A percentile compares a stretch with the other conserved stretches of the same genome.
Conservation (phyloP, 2,797 vertebrate genomes). For the Anniella stebbinsi region DNA sequence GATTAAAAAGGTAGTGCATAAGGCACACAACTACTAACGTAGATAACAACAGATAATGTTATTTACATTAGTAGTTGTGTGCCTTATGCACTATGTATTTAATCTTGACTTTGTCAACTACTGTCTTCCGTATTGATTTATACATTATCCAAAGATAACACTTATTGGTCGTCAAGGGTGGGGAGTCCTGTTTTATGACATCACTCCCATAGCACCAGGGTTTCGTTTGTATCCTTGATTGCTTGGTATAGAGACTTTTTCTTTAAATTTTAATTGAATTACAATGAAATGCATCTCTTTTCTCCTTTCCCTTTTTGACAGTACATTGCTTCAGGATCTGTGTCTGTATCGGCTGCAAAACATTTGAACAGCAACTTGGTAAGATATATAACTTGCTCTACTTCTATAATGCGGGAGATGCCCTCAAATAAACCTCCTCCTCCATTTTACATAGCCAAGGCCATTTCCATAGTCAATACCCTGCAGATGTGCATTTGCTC, state of each 20-base stretch:
- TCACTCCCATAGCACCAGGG: background rate
- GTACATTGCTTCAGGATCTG: conserved; percentile 22
- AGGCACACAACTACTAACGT: too few relatives aligned
- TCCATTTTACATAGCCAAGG: background rate
- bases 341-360: background rate
- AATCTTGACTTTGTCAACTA: too few relatives aligned
- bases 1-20: too few relatives aligned
- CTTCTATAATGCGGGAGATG: background rate
- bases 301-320: background rate
- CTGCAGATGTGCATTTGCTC: background rate
- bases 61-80: too few relatives aligned
- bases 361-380: background rate
- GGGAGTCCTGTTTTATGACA: background rate
- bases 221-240: background rate
- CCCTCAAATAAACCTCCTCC: background rate
- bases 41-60: too few relatives aligned
- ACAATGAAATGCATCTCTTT: background rate
- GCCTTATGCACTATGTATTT: too few relatives aligned
- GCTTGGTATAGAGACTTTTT: background rate
- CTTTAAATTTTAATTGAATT: background rate
- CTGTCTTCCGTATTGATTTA: too few relatives aligned
- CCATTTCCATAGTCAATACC: background rate
- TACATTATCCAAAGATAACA: too few relatives aligned
- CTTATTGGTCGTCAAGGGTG: background rate
- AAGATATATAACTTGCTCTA: background rate